Conservation (phyloP, 2,888 invertebrate genomes). For the Melinaea marsaeus region DNA sequence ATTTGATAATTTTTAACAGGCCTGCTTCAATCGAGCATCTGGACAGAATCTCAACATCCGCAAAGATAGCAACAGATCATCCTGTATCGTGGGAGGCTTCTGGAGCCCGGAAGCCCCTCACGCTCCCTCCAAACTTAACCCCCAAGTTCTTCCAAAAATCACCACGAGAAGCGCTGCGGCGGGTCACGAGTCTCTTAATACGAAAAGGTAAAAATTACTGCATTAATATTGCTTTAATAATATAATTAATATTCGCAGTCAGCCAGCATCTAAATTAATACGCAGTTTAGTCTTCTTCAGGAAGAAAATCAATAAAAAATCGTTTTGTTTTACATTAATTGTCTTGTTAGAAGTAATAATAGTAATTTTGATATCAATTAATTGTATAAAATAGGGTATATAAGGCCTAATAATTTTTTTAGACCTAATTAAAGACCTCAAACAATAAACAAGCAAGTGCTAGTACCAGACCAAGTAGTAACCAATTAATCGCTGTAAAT, state of each 20-base stretch:
- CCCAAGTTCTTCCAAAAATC: slow-evolving; percentile 94
- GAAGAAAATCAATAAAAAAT: no score
- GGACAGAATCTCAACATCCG: slow-evolving; percentile 81
- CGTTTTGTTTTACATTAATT: no score
- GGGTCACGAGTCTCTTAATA: slow-evolving; percentile 93
- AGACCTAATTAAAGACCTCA: no score
- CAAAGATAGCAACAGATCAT: slow-evolving; percentile 71
- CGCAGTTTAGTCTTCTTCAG: no score
- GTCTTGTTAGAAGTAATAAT: no score
- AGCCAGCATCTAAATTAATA: no score
- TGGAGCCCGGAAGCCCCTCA: slow-evolving; percentile 85
- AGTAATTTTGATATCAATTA: no score
- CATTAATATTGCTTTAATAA: not conserved
- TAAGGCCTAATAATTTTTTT: no score
- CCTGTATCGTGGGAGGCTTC: slow-evolving; percentile 72
- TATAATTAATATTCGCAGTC: not conserved
- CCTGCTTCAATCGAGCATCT: slow-evolving; percentile 92
- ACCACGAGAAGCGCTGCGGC: slow-evolving; percentile 89
- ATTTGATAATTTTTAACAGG: slow-evolving; percentile 54
- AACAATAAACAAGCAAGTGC: no score
- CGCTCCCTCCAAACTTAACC: slow-evolving; percentile 92
- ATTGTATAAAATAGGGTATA: no score
- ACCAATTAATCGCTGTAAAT: no score
- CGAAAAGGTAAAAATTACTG: slow-evolving; percentile 81
- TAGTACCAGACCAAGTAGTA: no score